Conservation (phyloP, 2,888 invertebrate genomes). For the Doris montereyensis region DNA sequence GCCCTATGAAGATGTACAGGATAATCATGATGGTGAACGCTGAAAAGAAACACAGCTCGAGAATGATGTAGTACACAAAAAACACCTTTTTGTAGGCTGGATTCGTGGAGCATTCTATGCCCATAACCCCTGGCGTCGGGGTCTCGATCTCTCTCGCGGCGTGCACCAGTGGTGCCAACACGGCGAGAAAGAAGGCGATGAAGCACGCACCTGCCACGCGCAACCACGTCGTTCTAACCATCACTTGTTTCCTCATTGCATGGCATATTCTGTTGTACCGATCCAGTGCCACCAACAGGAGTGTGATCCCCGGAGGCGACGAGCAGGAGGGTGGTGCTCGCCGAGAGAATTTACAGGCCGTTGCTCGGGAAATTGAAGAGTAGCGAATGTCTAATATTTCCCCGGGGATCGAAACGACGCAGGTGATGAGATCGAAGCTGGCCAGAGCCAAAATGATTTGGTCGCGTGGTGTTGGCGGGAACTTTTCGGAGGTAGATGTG, state of each 20-base stretch:
- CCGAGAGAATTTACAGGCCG: constrained; percentile 47
- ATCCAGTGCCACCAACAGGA: constrained; percentile 49
- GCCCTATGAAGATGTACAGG: constrained; percentile 41
- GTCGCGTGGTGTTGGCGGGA: constrained; percentile 45
- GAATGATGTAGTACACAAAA: too few species aligned
- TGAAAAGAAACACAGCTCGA: too few species aligned
- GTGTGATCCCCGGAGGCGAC: constrained; percentile 48
- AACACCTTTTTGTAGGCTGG: constrained; percentile 17
- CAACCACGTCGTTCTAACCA: constrained; percentile 35
- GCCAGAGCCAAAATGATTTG: constrained; percentile 52
- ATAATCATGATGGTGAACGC: constrained; percentile 40
- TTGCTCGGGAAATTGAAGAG: too few species aligned
- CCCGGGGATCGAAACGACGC: constrained; percentile 47
- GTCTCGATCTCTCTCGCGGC: constrained; percentile 26
- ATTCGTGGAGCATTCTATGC: constrained; percentile 43
- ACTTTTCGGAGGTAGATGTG: constrained; percentile 47
- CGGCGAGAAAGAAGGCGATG: constrained; percentile 29
- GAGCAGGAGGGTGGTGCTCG: constrained; percentile 44
- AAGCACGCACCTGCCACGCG: constrained; percentile 25
- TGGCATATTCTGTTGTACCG: constrained; percentile 50
- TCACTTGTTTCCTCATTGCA: constrained; percentile 49
- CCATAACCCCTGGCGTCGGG: constrained; percentile 9
- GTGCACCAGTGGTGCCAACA: constrained; percentile 43
- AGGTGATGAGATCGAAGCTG: constrained; percentile 47
- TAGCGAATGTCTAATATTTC: constrained; percentile 49